Evolutionary conservation across 2,888 invertebrate genomes (phyloP).

Genomic region (Dicyrtomina minuta): DNA sequence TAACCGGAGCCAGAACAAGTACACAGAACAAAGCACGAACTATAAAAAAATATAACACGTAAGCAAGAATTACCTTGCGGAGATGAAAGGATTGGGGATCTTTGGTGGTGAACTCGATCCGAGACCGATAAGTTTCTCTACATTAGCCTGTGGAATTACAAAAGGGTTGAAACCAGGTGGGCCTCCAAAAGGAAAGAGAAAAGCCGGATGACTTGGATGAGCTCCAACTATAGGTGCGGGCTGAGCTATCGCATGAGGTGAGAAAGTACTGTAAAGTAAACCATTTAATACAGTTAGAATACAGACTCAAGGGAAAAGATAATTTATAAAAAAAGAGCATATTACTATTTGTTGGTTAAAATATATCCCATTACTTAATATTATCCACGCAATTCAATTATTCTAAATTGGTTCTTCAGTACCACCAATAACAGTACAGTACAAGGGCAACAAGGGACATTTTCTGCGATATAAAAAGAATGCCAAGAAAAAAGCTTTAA

Average conservation of each 20-base stretch:
- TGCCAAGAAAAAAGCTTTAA: not conserved
- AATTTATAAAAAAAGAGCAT: too few species aligned
- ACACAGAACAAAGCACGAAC: too few species aligned
- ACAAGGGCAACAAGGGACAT: too few species aligned
- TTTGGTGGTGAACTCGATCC: slow-evolving; percentile 37
- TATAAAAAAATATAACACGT: not conserved
- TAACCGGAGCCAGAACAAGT: too few species aligned
- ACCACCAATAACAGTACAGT: too few species aligned
- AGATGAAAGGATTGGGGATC: slow-evolving; percentile 32
- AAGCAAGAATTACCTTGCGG: slow-evolving; percentile 28
- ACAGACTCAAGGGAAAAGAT: too few species aligned
- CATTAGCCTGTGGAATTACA: slow-evolving; percentile 34
- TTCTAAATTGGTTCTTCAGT: too few species aligned
- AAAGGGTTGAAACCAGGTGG: slow-evolving; percentile 39
- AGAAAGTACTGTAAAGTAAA: slow-evolving; percentile 30
- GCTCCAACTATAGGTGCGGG: slow-evolving; percentile 22
- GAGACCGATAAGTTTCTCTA: slow-evolving; percentile 36
- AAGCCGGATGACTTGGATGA: slow-evolving; percentile 26
- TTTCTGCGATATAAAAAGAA: too few species aligned
- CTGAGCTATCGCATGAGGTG: slow-evolving; percentile 33
- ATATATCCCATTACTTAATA: too few species aligned
- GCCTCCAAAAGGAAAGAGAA: slow-evolving; percentile 37
- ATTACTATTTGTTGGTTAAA: too few species aligned
- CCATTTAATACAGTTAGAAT: not conserved
- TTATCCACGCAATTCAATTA: too few species aligned